phyloP scores from a whole-genome alignment of 1,140 invertebrate species.

The Pseudomyrmex concolor region DNA sequence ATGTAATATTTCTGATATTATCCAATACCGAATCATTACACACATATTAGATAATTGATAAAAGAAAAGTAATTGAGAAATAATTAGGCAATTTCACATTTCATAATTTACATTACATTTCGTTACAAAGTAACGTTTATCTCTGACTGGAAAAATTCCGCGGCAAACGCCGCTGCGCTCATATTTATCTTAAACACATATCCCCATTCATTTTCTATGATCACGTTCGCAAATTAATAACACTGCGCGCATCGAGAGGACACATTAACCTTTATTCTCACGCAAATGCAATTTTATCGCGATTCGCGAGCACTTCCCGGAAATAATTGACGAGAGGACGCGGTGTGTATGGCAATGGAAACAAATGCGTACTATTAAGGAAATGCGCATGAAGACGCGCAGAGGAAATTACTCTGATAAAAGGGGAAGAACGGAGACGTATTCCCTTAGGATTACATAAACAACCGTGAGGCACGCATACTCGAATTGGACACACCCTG shows the following conservation, averaged over 20 bases:
- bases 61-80: background rate
- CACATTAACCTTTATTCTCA: slow-evolving; percentile 11
- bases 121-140: slow-evolving; percentile 7
- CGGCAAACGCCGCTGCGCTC: too few relatives aligned
- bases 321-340: slow-evolving; percentile 52
- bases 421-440: slow-evolving; percentile 53
- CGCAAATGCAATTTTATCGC: slow-evolving; percentile 9
- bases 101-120: background rate
- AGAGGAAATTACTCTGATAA: slow-evolving; percentile 46
- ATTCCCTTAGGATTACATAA: slow-evolving; percentile 67
- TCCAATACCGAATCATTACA: background rate
- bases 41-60: background rate
- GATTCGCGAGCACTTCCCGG: slow-evolving; percentile 17
- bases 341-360: slow-evolving; percentile 4
- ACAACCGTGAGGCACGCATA: slow-evolving; percentile 62
- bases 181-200: background rate
- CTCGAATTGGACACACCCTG: slow-evolving; percentile 70
- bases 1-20: background rate
- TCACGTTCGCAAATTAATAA: slow-evolving; percentile 14
- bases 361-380: slow-evolving; percentile 31
- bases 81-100: background rate
- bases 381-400: slow-evolving; percentile 7
- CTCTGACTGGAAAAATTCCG: background rate
- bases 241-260: background rate
- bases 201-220: slow-evolving; percentile 1